A percentile compares a stretch with the other conserved stretches of the same genome.
These are phyloP conservation scores for Polypterus bichir DNA, from an alignment of 2,113 vertebrate genomes.

Conservation along the genomic window DNA sequence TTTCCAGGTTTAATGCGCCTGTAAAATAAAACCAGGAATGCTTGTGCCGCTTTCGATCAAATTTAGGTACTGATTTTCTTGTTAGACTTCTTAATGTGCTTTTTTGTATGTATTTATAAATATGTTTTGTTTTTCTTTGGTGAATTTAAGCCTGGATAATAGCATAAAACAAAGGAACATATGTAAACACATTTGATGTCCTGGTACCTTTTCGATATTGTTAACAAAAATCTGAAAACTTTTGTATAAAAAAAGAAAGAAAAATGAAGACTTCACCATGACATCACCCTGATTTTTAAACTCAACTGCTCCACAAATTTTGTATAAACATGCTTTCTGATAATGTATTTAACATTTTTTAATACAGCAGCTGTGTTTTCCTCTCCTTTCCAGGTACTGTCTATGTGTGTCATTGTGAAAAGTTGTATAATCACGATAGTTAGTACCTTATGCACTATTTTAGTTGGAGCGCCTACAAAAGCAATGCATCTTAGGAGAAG, in stretches of 20 bases:
- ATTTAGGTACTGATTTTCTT: conserved; percentile 42
- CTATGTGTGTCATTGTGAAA: conserved; percentile 54
- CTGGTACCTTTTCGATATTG: conserved; percentile 62
- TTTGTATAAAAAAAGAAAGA: conserved; percentile 42
- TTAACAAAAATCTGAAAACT: conserved; percentile 44
- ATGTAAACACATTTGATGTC: conserved; percentile 58
- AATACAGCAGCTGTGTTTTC: conserved; percentile 45
- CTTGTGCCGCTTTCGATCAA: conserved; percentile 43
- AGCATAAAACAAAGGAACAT: conserved; percentile 39
- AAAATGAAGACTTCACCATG: conserved; percentile 18
- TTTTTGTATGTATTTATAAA: conserved; percentile 58
- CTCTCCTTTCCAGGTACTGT: conserved; percentile 38
- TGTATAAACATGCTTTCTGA: conserved; percentile 50
- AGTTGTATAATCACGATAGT: conserved; percentile 44
- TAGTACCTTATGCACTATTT: conserved; percentile 61
- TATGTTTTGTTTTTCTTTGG: conserved; percentile 45
- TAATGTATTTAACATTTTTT: conserved; percentile 54
- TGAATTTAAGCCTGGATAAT: conserved; percentile 53
- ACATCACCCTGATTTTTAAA: conserved; percentile 35
- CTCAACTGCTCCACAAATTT: conserved; percentile 45
- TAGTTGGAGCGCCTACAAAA: conserved; percentile 47
- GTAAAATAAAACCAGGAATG: conserved; percentile 43
- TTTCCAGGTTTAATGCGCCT: conserved; percentile 35
- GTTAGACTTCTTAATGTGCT: conserved; percentile 46
- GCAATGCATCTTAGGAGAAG: conserved; percentile 41